Percentiles rank a stretch among this genome's conserved stretches.
Conservation (phyloP, 2,113 vertebrate genomes). For the Mastomys natalensis region DNA sequence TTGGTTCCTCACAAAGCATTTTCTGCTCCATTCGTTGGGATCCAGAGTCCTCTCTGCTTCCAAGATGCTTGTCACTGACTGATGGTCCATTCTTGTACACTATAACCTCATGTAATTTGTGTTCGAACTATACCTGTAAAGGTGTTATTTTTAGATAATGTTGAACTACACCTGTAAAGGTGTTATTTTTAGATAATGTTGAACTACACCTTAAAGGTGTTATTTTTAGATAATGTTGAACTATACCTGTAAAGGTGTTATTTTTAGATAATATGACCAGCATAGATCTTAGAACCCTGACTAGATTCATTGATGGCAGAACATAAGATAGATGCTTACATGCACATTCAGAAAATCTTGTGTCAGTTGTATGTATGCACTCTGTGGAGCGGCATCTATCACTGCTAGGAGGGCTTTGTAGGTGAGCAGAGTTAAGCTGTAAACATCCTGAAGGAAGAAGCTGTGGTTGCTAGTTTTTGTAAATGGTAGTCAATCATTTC, state of each 20-base stretch:
- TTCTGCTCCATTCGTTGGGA: background rate
- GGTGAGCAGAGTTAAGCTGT: background rate
- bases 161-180: background rate
- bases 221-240: background rate
- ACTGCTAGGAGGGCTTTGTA: background rate
- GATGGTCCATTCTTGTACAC: no score
- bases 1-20: background rate
- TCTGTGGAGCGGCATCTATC: background rate
- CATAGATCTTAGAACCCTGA: no score
- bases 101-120: background rate
- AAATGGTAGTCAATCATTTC: background rate
- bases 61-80: background rate
- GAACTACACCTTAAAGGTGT: background rate
- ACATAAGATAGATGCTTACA: background rate
- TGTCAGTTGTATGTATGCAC: background rate
- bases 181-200: background rate
- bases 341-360: background rate
- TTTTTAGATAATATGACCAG: background rate
- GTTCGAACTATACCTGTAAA: background rate
- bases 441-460: background rate
- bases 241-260: background rate
- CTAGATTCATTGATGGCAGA: background rate
- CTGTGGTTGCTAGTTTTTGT: background rate
- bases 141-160: background rate
- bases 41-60: background rate